phyloP scores from a whole-genome alignment of 92 coral and sea anemone species.

The Epizoanthus ramosus region DNA sequence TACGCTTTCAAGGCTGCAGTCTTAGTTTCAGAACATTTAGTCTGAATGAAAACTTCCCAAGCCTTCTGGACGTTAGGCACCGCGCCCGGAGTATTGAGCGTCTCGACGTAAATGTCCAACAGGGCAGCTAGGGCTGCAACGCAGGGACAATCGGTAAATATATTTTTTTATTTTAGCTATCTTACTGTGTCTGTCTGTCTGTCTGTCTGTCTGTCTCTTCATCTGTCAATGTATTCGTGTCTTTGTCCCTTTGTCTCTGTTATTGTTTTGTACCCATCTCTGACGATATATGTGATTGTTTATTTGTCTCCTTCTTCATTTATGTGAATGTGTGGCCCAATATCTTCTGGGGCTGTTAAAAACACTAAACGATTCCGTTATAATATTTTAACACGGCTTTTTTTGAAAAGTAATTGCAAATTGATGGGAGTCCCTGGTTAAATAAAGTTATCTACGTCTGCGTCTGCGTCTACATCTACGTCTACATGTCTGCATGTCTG shows the following conservation, averaged over 20 bases:
- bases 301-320: not conserved
- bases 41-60: conserved; percentile 69
- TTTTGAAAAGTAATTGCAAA: no score
- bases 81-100: conserved; percentile 76
- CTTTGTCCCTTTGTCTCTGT: no score
- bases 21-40: conserved; percentile 50
- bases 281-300: not conserved
- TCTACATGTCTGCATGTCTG: no score
- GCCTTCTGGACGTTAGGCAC: conserved; percentile 76
- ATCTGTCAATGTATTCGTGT: not conserved
- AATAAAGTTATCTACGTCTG: no score
- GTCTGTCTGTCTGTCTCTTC: not conserved
- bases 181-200: not conserved
- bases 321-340: no score
- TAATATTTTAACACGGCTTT: no score
- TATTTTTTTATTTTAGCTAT: not conserved
- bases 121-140: conserved; percentile 66
- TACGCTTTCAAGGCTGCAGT: conserved; percentile 42
- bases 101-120: conserved; percentile 62
- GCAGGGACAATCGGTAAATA: not conserved
- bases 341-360: no score
- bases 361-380: no score
- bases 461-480: no score
- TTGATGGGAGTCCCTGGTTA: no score
- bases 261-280: no score